phyloP scores from a whole-genome alignment of 2,888 invertebrate genomes.

The Diaperis boleti region DNA sequence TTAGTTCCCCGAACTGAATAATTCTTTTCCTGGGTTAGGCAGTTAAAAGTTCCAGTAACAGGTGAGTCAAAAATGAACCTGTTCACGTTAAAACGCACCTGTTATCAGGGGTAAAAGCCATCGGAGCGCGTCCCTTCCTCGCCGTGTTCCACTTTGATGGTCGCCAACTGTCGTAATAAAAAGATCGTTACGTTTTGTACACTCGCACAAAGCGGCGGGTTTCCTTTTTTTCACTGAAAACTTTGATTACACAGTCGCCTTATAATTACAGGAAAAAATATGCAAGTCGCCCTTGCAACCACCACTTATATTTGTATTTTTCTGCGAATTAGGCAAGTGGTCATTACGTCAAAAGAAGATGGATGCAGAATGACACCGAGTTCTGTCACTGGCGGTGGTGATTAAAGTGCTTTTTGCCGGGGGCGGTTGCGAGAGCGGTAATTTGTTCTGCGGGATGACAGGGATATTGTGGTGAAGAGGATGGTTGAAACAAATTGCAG shows the following conservation, averaged over 20 bases:
- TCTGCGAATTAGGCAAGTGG: slow-evolving; percentile 27
- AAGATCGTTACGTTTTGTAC: slow-evolving; percentile 41
- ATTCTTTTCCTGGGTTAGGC: too few species aligned
- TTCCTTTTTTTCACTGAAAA: slow-evolving; percentile 26
- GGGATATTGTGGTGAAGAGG: not conserved
- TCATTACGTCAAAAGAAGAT: slow-evolving; percentile 17
- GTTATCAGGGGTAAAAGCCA: slow-evolving; percentile 24
- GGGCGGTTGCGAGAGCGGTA: slow-evolving; percentile 10
- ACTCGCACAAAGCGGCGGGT: slow-evolving; percentile 33
- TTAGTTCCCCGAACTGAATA: too few species aligned
- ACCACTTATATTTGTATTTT: slow-evolving; percentile 26
- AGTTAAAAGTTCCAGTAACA: too few species aligned
- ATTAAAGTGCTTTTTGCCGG: slow-evolving; percentile 15
- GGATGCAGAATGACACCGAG: slow-evolving; percentile 17
- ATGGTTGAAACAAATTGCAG: too few species aligned
- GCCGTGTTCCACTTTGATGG: slow-evolving; percentile 24
- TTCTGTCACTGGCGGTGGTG: slow-evolving; percentile 1
- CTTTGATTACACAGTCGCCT: slow-evolving; percentile 20
- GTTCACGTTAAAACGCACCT: slow-evolving; percentile 31
- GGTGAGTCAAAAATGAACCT: slow-evolving; percentile 6
- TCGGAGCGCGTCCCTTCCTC: slow-evolving; percentile 26
- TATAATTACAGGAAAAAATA: slow-evolving; percentile 28
- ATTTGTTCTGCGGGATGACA: not conserved
- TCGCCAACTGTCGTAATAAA: slow-evolving; percentile 39
- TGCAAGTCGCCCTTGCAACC: slow-evolving; percentile 31